phyloP scores from a whole-genome alignment of 2,113 vertebrate species.

The Actenoides hombroni region DNA sequence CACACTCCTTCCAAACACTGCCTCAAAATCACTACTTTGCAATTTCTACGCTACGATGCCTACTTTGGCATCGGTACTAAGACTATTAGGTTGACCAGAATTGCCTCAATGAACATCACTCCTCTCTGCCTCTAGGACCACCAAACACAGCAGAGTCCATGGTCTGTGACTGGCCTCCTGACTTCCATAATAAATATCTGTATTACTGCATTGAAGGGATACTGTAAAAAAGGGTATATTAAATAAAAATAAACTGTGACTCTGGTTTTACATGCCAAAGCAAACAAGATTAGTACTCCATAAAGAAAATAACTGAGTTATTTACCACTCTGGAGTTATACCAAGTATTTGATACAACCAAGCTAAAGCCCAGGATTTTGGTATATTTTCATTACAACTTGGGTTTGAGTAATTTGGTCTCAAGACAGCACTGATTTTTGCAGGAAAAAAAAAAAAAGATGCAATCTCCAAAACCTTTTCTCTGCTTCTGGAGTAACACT shows the following conservation, averaged over 20 bases:
- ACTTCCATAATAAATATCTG: neutral
- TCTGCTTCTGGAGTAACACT: neutral
- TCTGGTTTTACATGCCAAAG: constrained; percentile 20
- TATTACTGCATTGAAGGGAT: neutral
- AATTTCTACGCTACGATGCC: neutral
- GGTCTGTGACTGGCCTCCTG: neutral
- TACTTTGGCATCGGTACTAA: neutral
- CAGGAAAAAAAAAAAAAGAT: neutral
- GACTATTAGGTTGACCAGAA: neutral
- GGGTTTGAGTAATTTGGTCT: neutral
- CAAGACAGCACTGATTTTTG: neutral
- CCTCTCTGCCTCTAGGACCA: neutral
- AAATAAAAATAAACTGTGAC: constrained; percentile 24
- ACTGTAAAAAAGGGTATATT: neutral
- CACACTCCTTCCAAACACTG: neutral
- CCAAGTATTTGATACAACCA: constrained; percentile 45
- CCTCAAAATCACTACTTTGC: neutral
- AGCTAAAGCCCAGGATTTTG: neutral
- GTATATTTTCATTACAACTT: constrained; percentile 18
- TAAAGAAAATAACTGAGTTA: constrained; percentile 37
- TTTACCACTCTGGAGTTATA: constrained; percentile 40
- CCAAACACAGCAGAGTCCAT: neutral
- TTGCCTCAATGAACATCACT: neutral
- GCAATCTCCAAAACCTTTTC: neutral
- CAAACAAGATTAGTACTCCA: constrained; percentile 34